Base-by-base conservation (phyloP, 2,797 vertebrate species). In the Tangara arthus region DNA sequence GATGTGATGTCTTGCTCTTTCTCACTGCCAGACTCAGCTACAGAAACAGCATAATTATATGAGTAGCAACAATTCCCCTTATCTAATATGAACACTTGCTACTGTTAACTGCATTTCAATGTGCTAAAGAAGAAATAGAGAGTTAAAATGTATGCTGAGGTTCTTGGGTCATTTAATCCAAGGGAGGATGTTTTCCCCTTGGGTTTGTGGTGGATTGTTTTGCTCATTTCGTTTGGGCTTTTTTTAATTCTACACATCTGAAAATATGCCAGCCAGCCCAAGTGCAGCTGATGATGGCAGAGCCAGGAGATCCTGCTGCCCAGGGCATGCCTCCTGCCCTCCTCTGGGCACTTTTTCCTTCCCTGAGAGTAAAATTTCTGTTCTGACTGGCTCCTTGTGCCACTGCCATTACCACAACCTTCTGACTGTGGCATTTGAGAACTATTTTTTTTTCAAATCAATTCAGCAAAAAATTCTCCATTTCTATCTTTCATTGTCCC, bases 31-130 rank as follows among this genome's bases (percentile, higher is more conserved):
- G 88, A 82, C 92, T 97, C 87, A 79, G 95, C 93, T 96, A 84
- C 82, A 92, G 94, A 96, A 97, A 96, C 89, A 81, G 66, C 80
- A 84, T 97, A 98, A 98, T 98, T 98, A 97, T 87, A 84, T 81
- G 90, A 97, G 96, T 95, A 97, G 93, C 95, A 96, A 97, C 92
- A 97, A 97, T 96, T 97, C 93, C 26, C 95, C 98, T 98, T 98
- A 98, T 98, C 98, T 98, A 87, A 96, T 97, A 98, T 87, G 97
- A 98, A 97, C 98, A 98, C 97, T 98, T 97, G 97, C 97, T 98
- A 82, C 79, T 30, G 97, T 95, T 98, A 97, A 97, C 97, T 73
- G 82, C 94, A 96, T 98, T 98, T 97, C 96, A 96, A 63, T 96
- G 91, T 92, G 91, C 95, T 96, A 81, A 94, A 92, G 91, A 94